These are phyloP conservation scores for Paedocypris sp. DNA, from an alignment of 2,113 vertebrate species.

Conservation along the genomic window DNA sequence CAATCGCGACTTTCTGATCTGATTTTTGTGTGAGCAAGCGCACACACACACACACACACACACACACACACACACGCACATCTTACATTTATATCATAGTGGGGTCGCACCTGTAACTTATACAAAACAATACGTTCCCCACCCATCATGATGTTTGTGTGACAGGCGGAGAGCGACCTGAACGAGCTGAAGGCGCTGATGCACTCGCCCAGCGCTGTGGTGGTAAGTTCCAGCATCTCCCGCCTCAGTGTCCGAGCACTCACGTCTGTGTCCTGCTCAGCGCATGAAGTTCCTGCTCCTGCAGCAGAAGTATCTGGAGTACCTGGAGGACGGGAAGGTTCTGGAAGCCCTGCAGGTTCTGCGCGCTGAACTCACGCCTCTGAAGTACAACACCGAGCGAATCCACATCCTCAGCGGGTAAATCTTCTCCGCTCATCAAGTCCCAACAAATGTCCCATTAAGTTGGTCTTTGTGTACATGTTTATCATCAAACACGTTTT, in stretches of 20 bases:
- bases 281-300: constrained; percentile 97
- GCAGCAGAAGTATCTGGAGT: constrained; percentile 97
- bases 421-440: background rate
- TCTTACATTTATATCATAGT: too few species aligned
- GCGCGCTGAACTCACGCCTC: constrained; percentile 83
- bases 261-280: constrained; percentile 63
- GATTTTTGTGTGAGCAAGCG: too few species aligned
- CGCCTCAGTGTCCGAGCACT: too few species aligned
- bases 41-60: too few species aligned
- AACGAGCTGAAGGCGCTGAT: constrained; percentile 96
- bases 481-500: too few species aligned
- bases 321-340: constrained; percentile 92
- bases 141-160: constrained; percentile 43
- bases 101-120: too few species aligned
- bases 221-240: constrained; percentile 68
- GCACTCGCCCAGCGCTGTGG: constrained; percentile 90
- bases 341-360: constrained; percentile 93
- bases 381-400: constrained; percentile 92
- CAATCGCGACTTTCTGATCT: too few species aligned
- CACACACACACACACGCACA: too few species aligned
- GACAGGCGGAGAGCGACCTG: constrained; percentile 92
- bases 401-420: constrained; percentile 95
- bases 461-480: too few species aligned
- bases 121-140: too few species aligned
- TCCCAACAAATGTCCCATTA: too few species aligned